Evolutionary conservation across 1,140 invertebrate genomes (phyloP), one percentile per base, ranked within the genome.

Genomic region (Telenomus remus): DNA sequence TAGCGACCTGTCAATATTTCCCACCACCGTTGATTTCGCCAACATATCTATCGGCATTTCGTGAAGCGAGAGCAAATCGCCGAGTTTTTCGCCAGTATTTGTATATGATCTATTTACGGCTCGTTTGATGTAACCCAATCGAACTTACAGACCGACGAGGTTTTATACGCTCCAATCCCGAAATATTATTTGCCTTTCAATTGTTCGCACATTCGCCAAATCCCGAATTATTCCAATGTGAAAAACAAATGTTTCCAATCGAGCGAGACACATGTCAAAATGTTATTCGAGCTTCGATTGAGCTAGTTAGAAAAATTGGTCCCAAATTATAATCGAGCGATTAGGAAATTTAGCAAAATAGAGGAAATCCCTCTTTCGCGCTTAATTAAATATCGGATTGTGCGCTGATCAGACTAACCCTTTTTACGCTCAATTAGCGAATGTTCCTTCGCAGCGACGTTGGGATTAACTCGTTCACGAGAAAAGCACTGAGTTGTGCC

Each of bases 1-100:
- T 65, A 47, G 59, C 19, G 1, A 60, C 44, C 64, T 75, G 65
- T 75, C 72, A 69, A 75, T 75, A 75, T 64, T 69, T 75, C 39
- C 35, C 14, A 59, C 1, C 60, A 16, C n/a, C 65, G 51, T 68
- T 57, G 60, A 73, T 56, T 73, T 63, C n/a, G 9, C 14, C 61
- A 37, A 75, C 57, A 51, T 15, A 59, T 55, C 44, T 47, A 61
- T 68, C 48, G 59, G 9, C 50, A 53, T 59, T 50, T 14, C 12
- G 3, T 11, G 35, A 35, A 19, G 39, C n/a, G n/a, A 27, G 19
- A 27, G 19, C 19, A 27, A 27, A 27, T 27, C 19, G 19, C 19
- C 1, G 19, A 27, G 19, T 6, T 27, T 27, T 27, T 27, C n/a
- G n/a, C 19, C 19, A 27, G 19, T 27, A 27, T 27, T 27, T 27